Evolutionary conservation across 2,113 vertebrate genomes (phyloP).

Genomic region (Alces alces): DNA sequence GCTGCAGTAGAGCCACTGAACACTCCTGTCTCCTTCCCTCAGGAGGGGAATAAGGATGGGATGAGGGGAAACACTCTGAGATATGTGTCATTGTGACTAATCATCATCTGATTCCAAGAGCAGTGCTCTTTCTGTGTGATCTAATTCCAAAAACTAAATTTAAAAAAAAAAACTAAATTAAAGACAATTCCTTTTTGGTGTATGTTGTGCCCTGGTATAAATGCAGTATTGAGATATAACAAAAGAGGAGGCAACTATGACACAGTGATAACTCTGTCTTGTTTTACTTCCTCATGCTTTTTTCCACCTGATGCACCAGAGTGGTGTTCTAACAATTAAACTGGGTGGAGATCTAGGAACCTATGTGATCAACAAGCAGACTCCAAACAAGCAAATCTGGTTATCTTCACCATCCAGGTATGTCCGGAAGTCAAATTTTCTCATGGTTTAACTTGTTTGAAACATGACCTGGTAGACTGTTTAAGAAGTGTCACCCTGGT

Average conservation of each 20-base stretch:
- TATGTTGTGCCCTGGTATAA: neutral
- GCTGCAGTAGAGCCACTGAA: too few relatives aligned
- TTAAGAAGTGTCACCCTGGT: neutral
- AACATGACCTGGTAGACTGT: neutral
- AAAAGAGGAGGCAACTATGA: neutral
- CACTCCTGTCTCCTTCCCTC: neutral
- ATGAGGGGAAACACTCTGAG: neutral
- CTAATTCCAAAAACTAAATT: neutral
- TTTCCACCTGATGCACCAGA: constrained; percentile 74
- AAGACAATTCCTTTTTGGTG: neutral
- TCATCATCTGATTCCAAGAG: neutral
- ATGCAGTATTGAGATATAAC: neutral
- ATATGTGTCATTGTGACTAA: rapidly evolving
- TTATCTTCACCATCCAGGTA: constrained; percentile 95
- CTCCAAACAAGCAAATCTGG: constrained; percentile 97
- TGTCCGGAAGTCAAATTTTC: neutral
- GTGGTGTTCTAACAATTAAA: constrained; percentile 92
- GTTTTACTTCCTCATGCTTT: neutral
- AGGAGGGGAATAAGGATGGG: neutral
- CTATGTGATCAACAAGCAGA: constrained; percentile 98
- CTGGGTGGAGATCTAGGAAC: constrained; percentile 89
- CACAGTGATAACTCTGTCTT: neutral
- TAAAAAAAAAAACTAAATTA: neutral
- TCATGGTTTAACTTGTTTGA: neutral
- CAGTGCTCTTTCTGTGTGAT: neutral